phyloP scores from a whole-genome alignment of 2,797 vertebrate genomes.

The Bryconaethiops microstoma region DNA sequence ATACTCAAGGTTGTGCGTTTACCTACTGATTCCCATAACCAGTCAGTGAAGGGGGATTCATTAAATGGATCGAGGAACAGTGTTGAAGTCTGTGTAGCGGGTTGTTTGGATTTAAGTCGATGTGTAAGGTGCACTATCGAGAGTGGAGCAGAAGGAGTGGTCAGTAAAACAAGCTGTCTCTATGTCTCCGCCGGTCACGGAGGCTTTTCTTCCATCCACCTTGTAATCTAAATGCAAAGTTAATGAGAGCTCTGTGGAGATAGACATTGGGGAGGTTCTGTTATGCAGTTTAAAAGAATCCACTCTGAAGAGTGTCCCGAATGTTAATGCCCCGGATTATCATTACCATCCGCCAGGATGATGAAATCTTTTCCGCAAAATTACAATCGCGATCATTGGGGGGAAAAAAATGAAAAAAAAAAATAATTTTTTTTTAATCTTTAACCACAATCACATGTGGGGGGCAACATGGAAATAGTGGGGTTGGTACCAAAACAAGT shows the following conservation, averaged over 20 bases:
- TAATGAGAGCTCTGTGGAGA: conserved; percentile 54
- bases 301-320: conserved; percentile 36
- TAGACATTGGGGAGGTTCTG: conserved; percentile 38
- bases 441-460: not conserved
- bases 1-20: not conserved
- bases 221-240: conserved; percentile 56
- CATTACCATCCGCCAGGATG: conserved; percentile 42
- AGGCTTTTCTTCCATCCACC: conserved; percentile 30
- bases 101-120: not conserved
- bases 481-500: not conserved
- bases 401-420: not conserved
- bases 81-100: too few species aligned
- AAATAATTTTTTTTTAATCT: too few species aligned
- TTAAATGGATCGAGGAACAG: not conserved
- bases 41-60: not conserved
- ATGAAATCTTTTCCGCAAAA: conserved; percentile 53
- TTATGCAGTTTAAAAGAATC: conserved; percentile 51
- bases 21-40: not conserved
- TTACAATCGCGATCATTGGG: conserved; percentile 27
- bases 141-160: not conserved
- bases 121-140: not conserved
- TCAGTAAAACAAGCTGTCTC: not conserved
- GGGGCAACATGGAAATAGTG: not conserved
- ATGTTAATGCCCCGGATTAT: conserved; percentile 52
- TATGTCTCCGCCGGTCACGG: not conserved